Percentiles rank a stretch among this genome's conserved stretches.
These are phyloP conservation scores for Anser cygnoides DNA, from an alignment of 2,113 vertebrate genomes.

Conservation along the genomic window DNA sequence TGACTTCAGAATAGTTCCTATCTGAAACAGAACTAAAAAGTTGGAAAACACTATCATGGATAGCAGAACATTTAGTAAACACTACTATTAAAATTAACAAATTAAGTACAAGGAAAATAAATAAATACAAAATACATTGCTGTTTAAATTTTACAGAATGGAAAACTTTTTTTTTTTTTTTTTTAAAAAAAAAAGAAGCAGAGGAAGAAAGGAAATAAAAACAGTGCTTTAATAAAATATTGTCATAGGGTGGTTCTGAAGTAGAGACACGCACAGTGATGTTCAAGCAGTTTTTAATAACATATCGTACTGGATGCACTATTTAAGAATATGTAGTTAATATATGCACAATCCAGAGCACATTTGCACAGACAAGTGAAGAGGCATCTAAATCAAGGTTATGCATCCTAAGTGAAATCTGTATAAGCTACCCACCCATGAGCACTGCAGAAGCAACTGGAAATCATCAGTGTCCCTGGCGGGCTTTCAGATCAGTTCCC, in stretches of 20 bases:
- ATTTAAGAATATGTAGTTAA: background rate
- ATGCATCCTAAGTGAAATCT: background rate
- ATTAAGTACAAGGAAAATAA: background rate
- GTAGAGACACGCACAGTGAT: fast-evolving
- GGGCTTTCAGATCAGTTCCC: background rate
- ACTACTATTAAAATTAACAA: background rate
- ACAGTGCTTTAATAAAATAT: background rate
- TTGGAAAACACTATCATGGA: background rate
- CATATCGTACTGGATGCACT: background rate
- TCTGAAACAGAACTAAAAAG: background rate
- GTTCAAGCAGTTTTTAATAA: background rate
- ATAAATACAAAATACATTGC: background rate
- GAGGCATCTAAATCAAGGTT: background rate
- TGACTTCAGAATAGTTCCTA: background rate
- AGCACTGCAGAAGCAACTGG: background rate
- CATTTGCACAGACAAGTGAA: background rate
- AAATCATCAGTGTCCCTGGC: background rate
- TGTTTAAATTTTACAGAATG: background rate
- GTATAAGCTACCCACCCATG: background rate
- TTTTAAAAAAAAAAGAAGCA: background rate
- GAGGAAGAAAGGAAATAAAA: background rate
- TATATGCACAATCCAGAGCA: background rate
- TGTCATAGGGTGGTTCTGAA: background rate
- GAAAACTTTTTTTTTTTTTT: fast-evolving
- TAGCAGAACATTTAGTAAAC: background rate